Evolutionary conservation across 2,113 vertebrate species (phyloP), one percentile per base, ranked within the genome.

Genomic region (Sylvietta virens): DNA sequence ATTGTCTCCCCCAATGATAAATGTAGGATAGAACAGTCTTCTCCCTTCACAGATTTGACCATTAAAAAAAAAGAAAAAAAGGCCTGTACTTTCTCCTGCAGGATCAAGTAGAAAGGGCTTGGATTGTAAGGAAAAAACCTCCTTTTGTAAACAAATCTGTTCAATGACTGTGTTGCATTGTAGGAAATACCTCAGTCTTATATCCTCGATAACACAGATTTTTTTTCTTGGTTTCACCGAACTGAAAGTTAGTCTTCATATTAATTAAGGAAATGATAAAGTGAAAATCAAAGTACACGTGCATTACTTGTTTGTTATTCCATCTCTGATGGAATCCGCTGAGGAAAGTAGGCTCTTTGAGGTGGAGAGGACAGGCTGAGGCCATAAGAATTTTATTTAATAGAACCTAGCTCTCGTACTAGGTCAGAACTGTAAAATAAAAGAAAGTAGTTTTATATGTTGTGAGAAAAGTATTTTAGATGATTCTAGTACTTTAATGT

Each of bases 121-220:
- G 20, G 3, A 42, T 8, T 79, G 13, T 71, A 30, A 71, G 17
- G 10, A 19, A 48, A 73, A 82, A 5, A 17, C 1, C 6, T 76
- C 11, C 4, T 77, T 82, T 77, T 58, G 26, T 54, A 51, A 84
- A 50, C 3, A 88, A 77, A 19, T 73, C 50, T 19, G 33, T 62
- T 58, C 14, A 60, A 50, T 33, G 9, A 61, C 9, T 33, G 3
- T 16, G 70, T 18, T 66, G 26, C 21, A 27, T 8, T 62, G 27
- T 40, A 81, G 27, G 19, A 91, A 91, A 91, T 47, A 24, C 0
- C 2, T 45, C 50, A 51, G 22, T 51, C 16, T n/a, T 31, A 65
- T 5, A 10, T 28, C 44, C 37, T 56, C 1, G 3, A 12, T 30
- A 72, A 12, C n/a, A 35, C 3, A 4, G 56, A 0, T 9, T 40